phyloP scores from a whole-genome alignment of 2,888 invertebrate species.

The Tenthredo notha region DNA sequence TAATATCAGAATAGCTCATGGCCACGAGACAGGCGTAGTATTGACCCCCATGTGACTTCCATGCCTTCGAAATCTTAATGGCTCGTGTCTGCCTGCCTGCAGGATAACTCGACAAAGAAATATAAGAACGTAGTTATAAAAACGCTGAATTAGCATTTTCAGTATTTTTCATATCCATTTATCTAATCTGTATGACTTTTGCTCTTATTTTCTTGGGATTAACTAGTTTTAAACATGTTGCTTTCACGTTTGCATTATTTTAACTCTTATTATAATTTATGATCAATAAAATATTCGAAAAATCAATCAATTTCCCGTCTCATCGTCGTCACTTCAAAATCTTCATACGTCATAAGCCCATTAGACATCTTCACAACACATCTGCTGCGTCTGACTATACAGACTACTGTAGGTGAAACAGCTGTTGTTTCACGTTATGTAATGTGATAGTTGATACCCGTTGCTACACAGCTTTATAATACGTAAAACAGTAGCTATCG shows the following conservation, averaged over 20 bases:
- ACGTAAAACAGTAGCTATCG: neutral
- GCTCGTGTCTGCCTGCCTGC: neutral
- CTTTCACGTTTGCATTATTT: neutral
- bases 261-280: neutral
- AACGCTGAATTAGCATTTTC: neutral
- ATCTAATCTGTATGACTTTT: slow-evolving; percentile 19
- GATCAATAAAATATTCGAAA: neutral
- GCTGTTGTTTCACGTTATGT: slow-evolving; percentile 62
- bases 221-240: neutral
- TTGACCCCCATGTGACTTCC: slow-evolving; percentile 68
- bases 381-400: neutral
- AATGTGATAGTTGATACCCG: slow-evolving; percentile 56
- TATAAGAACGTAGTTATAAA: neutral
- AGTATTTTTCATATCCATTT: neutral
- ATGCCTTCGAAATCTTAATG: slow-evolving; percentile 60
- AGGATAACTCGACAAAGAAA: neutral
- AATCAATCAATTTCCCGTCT: neutral
- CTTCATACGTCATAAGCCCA: slow-evolving; percentile 6
- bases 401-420: slow-evolving; percentile 53
- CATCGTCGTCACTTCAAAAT: neutral
- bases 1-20: slow-evolving; percentile 46
- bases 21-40: slow-evolving; percentile 49
- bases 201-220: neutral
- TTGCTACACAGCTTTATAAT: neutral
- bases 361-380: neutral